Evolutionary conservation across 2,113 vertebrate species (phyloP).

Genomic region (Daubentonia madagascariensis): DNA sequence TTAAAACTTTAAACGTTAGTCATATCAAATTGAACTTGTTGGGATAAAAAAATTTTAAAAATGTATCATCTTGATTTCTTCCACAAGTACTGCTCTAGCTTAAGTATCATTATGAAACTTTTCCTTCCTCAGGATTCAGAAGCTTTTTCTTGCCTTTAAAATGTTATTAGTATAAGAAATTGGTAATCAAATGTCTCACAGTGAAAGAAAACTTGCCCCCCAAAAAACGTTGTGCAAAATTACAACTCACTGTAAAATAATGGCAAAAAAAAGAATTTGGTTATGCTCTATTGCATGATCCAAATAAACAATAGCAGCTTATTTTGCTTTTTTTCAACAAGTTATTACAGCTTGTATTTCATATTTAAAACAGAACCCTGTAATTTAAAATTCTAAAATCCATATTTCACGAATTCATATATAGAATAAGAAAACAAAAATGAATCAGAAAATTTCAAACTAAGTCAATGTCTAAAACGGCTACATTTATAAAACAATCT

Average conservation of each 20-base stretch:
- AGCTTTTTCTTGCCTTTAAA: slow-evolving; percentile 42
- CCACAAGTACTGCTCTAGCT: neutral
- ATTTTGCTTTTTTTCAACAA: neutral
- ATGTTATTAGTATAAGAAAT: slow-evolving; percentile 5
- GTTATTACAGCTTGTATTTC: slow-evolving; percentile 1
- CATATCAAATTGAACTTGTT: slow-evolving; percentile 3
- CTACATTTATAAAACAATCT: neutral
- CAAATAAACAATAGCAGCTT: neutral
- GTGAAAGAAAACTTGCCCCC: neutral
- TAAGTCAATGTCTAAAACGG: neutral
- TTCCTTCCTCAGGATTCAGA: slow-evolving; percentile 4
- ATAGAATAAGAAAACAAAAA: slow-evolving; percentile 27
- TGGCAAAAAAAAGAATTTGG: neutral
- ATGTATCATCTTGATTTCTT: slow-evolving; percentile 8
- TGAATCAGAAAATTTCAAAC: slow-evolving; percentile 12
- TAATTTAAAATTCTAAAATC: slow-evolving; percentile 19
- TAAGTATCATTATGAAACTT: neutral
- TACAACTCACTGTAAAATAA: slow-evolving; percentile 17
- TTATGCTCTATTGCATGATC: neutral
- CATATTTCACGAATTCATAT: neutral
- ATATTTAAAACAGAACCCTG: neutral
- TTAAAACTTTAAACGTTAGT: slow-evolving; percentile 16
- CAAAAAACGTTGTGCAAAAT: neutral
- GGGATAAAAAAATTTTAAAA: neutral
- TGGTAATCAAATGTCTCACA: neutral